Percentiles rank a stretch among this genome's conserved stretches.
Evolutionary conservation across 2,888 invertebrate genomes (phyloP).

Genomic region (Brenthis ino): DNA sequence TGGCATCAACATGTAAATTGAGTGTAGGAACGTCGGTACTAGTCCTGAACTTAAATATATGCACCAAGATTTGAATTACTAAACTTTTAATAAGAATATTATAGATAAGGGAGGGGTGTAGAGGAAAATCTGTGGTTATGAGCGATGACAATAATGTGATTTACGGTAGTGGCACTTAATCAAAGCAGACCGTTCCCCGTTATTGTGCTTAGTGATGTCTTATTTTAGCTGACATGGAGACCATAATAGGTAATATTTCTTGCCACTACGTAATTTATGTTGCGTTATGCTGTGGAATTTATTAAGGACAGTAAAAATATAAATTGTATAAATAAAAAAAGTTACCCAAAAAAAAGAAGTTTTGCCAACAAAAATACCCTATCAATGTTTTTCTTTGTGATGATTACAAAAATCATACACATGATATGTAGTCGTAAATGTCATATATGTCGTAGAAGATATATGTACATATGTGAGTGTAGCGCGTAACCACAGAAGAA

Average conservation of each 20-base stretch:
- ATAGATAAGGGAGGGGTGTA: slow-evolving; percentile 15
- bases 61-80: slow-evolving; percentile 27
- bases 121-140: slow-evolving; percentile 23
- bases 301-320: neutral
- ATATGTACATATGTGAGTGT: no score
- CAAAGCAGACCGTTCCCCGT: slow-evolving; percentile 28
- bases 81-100: slow-evolving; percentile 37
- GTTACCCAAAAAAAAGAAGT: no score
- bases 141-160: slow-evolving; percentile 25
- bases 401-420: no score
- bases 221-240: slow-evolving; percentile 33
- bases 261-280: slow-evolving; percentile 21
- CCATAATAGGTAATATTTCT: slow-evolving; percentile 23
- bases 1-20: slow-evolving; percentile 39
- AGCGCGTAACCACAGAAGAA: slow-evolving; percentile 12
- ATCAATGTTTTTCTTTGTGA: no score
- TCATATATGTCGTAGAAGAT: no score
- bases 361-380: no score
- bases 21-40: slow-evolving; percentile 29
- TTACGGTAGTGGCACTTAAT: slow-evolving; percentile 34
- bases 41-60: slow-evolving; percentile 22
- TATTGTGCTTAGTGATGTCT: slow-evolving; percentile 30
- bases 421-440: no score
- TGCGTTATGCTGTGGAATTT: slow-evolving; percentile 8
- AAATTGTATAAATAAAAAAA: slow-evolving; percentile 1